Conservation (phyloP, 2,113 vertebrate species). For the Mustela nigripes region DNA sequence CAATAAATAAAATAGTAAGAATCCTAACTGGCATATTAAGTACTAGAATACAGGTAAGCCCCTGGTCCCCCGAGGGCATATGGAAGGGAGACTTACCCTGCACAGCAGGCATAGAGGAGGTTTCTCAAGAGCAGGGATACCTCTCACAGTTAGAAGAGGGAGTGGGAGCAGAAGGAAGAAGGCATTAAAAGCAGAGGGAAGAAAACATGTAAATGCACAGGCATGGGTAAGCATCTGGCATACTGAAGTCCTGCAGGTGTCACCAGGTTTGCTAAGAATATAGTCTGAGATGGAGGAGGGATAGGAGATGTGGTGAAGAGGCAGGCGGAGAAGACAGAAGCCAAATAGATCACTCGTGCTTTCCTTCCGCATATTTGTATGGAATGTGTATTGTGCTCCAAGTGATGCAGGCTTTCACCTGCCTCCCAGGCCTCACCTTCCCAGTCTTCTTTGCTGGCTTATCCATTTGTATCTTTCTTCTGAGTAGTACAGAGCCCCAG, state of each 20-base stretch:
- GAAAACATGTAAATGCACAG: background rate
- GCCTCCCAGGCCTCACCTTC: background rate
- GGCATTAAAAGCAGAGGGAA: background rate
- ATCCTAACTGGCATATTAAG: background rate
- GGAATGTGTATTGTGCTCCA: background rate
- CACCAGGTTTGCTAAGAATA: background rate
- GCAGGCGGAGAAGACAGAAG: background rate
- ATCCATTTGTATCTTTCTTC: background rate
- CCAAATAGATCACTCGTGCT: background rate
- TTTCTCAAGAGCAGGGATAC: background rate
- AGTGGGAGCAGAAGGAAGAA: background rate
- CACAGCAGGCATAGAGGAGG: background rate
- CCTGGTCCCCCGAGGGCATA: background rate
- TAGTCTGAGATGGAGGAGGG: fast-evolving
- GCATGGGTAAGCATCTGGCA: background rate
- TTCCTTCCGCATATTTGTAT: background rate
- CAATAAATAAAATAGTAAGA: background rate
- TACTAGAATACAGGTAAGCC: background rate
- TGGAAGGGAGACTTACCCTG: background rate
- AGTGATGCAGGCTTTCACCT: background rate
- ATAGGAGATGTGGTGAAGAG: background rate
- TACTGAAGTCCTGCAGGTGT: background rate
- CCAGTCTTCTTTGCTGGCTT: background rate
- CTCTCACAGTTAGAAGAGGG: background rate
- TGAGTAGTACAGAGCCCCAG: background rate